A percentile compares a stretch with the other conserved stretches of the same genome.
These are phyloP conservation scores for Theodoxus fluviatilis DNA, from an alignment of 2,888 invertebrate genomes.

Conservation along the genomic window DNA sequence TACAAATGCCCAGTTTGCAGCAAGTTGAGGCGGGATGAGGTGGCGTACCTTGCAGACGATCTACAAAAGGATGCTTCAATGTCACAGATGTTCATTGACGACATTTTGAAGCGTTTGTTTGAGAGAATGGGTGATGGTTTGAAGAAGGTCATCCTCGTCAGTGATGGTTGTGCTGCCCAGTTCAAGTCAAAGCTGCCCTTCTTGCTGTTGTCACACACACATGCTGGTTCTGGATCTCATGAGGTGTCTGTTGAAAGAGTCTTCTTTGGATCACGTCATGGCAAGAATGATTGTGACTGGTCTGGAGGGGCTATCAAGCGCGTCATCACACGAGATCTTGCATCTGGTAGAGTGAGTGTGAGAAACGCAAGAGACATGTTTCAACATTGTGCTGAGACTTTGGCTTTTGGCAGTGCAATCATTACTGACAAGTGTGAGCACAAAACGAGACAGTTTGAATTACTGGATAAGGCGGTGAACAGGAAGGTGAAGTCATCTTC, in stretches of 20 bases:
- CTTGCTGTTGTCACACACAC: background rate
- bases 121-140: background rate
- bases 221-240: background rate
- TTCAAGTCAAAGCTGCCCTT: conserved; percentile 2
- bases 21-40: background rate
- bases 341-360: background rate
- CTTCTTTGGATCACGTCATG: conserved; percentile 14
- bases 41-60: conserved; percentile 16
- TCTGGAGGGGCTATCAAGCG: conserved; percentile 3
- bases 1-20: conserved; percentile 11
- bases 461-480: background rate
- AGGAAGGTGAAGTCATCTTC: background rate
- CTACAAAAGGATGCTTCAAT: conserved; percentile 12
- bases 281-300: conserved; percentile 12
- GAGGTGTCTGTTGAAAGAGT: background rate
- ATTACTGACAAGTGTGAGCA: background rate
- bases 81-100: background rate
- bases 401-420: background rate
- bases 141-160: conserved; percentile 18
- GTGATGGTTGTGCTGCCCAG: conserved; percentile 25
- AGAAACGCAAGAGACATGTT: background rate
- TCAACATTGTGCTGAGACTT: background rate
- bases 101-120: background rate
- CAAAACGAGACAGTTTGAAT: background rate
- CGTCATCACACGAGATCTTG: background rate